Evolutionary conservation across 2,113 vertebrate genomes (phyloP).

Genomic region (Mustelus asterias): DNA sequence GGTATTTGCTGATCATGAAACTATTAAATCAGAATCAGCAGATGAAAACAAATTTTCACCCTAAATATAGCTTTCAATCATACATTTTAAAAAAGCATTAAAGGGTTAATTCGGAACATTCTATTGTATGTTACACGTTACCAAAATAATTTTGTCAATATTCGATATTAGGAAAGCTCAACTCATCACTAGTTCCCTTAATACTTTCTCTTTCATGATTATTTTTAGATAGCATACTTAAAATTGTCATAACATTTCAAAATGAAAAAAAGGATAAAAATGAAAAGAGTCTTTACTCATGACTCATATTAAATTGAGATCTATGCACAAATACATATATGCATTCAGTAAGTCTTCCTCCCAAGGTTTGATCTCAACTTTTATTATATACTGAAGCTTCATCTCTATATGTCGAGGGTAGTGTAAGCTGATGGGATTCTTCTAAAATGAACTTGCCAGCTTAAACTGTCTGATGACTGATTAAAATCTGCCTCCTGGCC

Average conservation of each 20-base stretch:
- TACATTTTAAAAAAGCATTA: background rate
- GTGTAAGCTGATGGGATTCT: background rate
- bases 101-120: background rate
- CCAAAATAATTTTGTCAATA: background rate
- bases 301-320: background rate
- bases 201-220: background rate
- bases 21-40: background rate
- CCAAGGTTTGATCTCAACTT: background rate
- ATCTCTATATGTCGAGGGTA: background rate
- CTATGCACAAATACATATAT: background rate
- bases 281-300: background rate
- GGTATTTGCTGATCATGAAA: background rate
- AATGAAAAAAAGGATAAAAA: background rate
- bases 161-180: background rate
- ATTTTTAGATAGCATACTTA: background rate
- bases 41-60: background rate
- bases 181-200: background rate
- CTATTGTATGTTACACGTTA: background rate
- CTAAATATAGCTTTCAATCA: no score
- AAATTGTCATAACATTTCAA: background rate
- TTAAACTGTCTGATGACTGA: background rate
- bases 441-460: background rate
- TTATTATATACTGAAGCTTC: background rate
- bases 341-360: background rate
- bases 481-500: background rate